These are phyloP conservation scores for Pyxicephalus adspersus DNA, from an alignment of 2,113 vertebrate genomes.

Conservation along the genomic window DNA sequence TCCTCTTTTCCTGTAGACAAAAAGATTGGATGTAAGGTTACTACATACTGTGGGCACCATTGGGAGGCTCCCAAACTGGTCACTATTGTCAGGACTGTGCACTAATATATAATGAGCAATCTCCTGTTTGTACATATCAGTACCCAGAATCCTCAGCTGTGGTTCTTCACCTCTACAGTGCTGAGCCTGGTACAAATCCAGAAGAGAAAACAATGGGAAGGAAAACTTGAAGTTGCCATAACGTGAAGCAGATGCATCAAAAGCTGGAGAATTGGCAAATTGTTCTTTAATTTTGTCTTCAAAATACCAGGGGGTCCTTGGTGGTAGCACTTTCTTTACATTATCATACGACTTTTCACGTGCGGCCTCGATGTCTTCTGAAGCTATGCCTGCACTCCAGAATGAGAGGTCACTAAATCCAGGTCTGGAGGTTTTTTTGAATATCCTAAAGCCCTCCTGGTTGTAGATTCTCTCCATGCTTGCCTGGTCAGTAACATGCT, in stretches of 20 bases:
- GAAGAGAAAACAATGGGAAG: constrained; percentile 9
- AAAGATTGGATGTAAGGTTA: neutral
- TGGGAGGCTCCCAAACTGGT: neutral
- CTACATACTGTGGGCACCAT: neutral
- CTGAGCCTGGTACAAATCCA: neutral
- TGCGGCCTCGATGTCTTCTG: no score
- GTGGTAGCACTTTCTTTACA: neutral
- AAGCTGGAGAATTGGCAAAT: constrained; percentile 31
- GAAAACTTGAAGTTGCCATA: constrained; percentile 31
- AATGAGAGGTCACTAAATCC: no score
- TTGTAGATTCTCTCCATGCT: no score
- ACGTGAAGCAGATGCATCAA: neutral
- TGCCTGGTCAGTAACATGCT: no score
- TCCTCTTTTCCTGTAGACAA: neutral
- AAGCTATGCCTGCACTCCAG: no score
- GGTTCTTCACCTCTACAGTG: neutral
- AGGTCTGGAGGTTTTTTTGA: no score
- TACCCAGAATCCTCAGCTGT: constrained; percentile 31
- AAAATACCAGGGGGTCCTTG: neutral
- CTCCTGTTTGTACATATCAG: constrained; percentile 29
- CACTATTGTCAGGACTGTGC: neutral
- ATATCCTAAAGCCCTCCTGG: no score
- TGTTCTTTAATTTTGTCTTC: neutral
- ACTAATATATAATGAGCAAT: constrained; percentile 31
- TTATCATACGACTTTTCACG: no score